Conservation (phyloP, 2,797 vertebrate species). For the Sebastiscus tertius region DNA sequence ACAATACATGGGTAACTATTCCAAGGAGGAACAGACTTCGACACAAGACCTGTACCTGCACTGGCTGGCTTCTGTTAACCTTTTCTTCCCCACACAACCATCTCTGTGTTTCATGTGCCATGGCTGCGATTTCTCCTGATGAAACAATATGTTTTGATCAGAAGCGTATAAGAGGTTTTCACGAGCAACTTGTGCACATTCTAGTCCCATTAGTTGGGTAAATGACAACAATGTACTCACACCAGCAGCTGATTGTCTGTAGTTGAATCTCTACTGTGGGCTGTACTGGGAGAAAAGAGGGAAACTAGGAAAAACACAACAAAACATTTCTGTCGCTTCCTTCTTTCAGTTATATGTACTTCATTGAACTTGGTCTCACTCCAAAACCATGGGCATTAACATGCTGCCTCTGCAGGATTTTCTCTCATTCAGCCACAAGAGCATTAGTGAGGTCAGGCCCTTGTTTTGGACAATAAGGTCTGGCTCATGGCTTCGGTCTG, state of each 20-base stretch:
- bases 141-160: constrained; percentile 15
- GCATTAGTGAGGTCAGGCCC: not conserved
- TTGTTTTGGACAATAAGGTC: not conserved
- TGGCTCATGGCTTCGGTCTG: not conserved
- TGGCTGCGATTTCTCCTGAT: not conserved
- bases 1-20: not conserved
- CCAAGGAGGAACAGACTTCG: not conserved
- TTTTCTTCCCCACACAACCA: not conserved
- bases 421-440: not conserved
- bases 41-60: not conserved
- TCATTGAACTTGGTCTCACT: not conserved
- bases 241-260: not conserved
- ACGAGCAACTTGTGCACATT: not conserved
- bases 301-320: not conserved
- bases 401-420: not conserved
- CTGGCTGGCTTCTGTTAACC: not conserved
- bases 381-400: not conserved
- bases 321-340: not conserved
- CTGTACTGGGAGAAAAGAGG: not conserved
- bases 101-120: constrained; percentile 14
- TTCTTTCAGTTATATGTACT: not conserved
- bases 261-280: not conserved
- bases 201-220: not conserved
- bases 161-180: constrained; percentile 5
- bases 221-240: not conserved